phyloP scores from a whole-genome alignment of 2,797 vertebrate species.

The Caiman crocodilus region DNA sequence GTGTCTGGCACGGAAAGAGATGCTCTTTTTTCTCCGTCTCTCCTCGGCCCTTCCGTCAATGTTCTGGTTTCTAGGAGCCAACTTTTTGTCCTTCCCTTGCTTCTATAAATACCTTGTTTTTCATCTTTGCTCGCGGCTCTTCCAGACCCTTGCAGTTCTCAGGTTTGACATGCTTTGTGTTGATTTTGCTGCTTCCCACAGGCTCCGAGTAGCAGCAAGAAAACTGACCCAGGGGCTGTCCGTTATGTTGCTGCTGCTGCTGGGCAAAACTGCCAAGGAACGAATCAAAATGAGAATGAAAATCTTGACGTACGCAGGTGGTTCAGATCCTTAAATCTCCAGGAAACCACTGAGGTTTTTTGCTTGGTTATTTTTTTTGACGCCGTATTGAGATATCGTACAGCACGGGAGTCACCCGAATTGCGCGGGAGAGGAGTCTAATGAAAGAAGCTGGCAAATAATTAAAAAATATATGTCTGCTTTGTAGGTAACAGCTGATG shows the following conservation, averaged over 20 bases:
- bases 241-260: background rate
- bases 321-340: background rate
- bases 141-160: background rate
- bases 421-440: accelerated
- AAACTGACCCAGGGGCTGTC: background rate
- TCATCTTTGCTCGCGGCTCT: background rate
- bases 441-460: background rate
- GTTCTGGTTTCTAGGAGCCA: background rate
- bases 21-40: background rate
- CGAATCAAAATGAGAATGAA: background rate
- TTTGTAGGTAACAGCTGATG: slow-evolving; percentile 40
- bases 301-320: background rate
- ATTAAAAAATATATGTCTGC: background rate
- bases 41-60: background rate
- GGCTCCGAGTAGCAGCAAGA: background rate
- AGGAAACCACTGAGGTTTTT: background rate
- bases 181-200: background rate
- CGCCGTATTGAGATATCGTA: too few relatives aligned
- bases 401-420: background rate
- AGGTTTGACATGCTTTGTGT: background rate
- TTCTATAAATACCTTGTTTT: background rate
- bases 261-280: background rate
- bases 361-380: too few relatives aligned
- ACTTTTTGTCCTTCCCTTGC: background rate
- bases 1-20: background rate